phyloP scores from a whole-genome alignment of 2,797 vertebrate species.

The Steatocranus sp. region DNA sequence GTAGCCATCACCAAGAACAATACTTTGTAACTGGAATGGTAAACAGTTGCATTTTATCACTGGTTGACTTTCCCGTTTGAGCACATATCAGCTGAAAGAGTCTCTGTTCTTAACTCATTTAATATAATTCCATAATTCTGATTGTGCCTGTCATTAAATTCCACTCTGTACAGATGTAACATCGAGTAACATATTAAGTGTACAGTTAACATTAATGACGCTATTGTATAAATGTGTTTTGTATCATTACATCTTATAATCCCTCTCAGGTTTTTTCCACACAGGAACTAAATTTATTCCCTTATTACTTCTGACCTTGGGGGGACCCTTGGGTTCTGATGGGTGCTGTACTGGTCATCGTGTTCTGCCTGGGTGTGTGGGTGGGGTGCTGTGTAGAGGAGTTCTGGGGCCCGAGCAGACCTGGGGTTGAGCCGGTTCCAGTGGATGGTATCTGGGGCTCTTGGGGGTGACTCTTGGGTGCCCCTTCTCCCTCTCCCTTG shows the following conservation, averaged over 20 bases:
- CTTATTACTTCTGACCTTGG: background rate
- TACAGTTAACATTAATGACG: background rate
- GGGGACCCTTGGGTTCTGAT: background rate
- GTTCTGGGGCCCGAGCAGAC: background rate
- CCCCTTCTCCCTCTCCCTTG: background rate
- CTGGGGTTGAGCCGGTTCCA: background rate
- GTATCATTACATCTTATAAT: background rate
- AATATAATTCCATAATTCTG: background rate
- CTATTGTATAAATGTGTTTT: background rate
- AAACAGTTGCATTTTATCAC: background rate
- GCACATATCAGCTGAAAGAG: background rate
- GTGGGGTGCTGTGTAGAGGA: background rate
- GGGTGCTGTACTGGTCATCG: background rate
- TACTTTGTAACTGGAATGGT: background rate
- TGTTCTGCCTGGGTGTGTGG: background rate
- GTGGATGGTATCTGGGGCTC: background rate
- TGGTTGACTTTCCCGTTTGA: background rate
- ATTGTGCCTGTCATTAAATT: background rate
- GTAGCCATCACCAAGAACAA: background rate
- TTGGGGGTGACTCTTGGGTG: background rate
- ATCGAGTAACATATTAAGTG: background rate
- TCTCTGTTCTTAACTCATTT: background rate
- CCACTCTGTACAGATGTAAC: background rate
- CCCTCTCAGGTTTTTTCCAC: background rate
- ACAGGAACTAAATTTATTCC: background rate